Percentiles rank a stretch among this genome's conserved stretches.
Evolutionary conservation across 2,797 vertebrate species (phyloP).

Genomic region (Dryobates pubescens): DNA sequence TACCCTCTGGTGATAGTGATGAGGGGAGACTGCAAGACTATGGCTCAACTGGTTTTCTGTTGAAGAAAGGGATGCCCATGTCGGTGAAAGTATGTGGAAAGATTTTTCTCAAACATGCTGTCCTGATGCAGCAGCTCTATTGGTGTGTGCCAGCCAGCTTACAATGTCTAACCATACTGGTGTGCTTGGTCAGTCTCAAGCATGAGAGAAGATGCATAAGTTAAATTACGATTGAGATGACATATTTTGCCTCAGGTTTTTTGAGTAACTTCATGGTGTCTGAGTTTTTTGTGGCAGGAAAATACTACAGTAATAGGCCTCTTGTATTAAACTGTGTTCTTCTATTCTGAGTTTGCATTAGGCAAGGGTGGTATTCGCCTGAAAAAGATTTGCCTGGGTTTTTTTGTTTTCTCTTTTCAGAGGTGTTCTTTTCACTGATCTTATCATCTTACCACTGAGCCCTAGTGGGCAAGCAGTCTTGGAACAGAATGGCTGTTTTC

Average conservation of each 20-base stretch:
- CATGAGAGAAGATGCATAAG: rapidly evolving
- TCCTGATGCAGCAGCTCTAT: neutral
- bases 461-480: neutral
- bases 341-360: neutral
- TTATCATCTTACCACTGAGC: no score
- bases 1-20: neutral
- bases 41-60: neutral
- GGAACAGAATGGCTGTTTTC: neutral
- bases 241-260: neutral
- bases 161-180: rapidly evolving
- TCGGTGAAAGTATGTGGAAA: rapidly evolving
- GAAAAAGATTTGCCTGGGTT: neutral
- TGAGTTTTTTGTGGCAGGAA: neutral
- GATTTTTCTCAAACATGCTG: neutral
- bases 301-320: neutral
- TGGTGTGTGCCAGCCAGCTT: neutral
- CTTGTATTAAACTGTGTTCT: neutral
- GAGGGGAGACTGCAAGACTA: neutral
- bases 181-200: neutral
- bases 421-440: neutral
- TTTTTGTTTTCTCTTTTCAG: neutral
- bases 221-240: neutral
- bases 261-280: neutral
- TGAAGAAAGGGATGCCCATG: rapidly evolving
- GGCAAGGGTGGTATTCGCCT: neutral